A percentile compares a stretch with the other conserved stretches of the same genome.
These are phyloP conservation scores for Trimorus sp. DNA, from an alignment of 2,888 invertebrate species.

Conservation along the genomic window DNA sequence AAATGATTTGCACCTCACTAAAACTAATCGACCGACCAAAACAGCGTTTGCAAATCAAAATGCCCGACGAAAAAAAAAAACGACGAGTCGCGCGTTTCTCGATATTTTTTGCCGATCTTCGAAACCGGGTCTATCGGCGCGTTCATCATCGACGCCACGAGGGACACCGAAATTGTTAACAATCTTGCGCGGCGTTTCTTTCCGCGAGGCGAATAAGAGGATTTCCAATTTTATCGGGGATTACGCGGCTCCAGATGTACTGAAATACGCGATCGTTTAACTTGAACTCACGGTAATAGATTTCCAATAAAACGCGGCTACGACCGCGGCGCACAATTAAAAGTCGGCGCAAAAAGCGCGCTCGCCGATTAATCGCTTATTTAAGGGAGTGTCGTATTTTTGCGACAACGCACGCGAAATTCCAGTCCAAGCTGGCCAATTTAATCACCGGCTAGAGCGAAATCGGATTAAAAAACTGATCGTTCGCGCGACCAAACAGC, in stretches of 20 bases:
- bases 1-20: no score
- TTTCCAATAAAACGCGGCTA: constrained; percentile 34
- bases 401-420: no score
- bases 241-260: constrained; percentile 23
- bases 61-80: no score
- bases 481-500: no score
- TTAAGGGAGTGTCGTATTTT: neutral
- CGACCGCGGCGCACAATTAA: constrained; percentile 10
- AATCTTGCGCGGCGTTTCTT: constrained; percentile 10
- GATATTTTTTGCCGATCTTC: no score
- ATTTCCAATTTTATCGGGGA: constrained; percentile 42
- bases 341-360: constrained; percentile 17
- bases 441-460: no score
- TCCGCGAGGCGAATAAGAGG: constrained; percentile 32
- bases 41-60: no score
- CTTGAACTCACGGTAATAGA: constrained; percentile 36
- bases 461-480: no score
- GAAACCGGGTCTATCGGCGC: neutral
- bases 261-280: constrained; percentile 34
- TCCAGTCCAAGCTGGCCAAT: no score
- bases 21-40: no score
- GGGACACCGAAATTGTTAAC: constrained; percentile 8
- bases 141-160: neutral
- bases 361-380: constrained; percentile 18
- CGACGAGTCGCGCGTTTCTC: no score